These are phyloP conservation scores for Syngnathoides biaculeatus DNA, from an alignment of 2,113 vertebrate genomes.

Conservation along the genomic window DNA sequence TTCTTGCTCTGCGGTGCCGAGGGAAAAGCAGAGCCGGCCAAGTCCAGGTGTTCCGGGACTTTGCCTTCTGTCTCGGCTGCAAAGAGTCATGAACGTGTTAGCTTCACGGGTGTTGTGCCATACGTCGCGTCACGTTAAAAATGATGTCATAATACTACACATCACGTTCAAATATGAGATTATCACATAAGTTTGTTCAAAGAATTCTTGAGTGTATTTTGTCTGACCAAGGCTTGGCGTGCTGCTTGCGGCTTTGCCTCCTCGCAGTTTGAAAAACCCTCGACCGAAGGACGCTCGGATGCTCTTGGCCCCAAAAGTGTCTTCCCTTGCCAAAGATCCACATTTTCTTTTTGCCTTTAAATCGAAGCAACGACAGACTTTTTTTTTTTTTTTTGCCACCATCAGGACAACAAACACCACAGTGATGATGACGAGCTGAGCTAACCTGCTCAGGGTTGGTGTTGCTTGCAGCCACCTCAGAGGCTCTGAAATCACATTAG, in stretches of 20 bases:
- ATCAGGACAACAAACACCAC: conserved; percentile 9
- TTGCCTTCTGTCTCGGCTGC: conserved; percentile 83
- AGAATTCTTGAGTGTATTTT: not conserved
- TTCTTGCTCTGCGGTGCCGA: conserved; percentile 86
- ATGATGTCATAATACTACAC: too few species aligned
- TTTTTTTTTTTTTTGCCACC: not conserved
- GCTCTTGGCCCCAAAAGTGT: conserved; percentile 84
- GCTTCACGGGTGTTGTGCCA: too few species aligned
- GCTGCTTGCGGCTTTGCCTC: conserved; percentile 82
- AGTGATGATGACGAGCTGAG: not conserved
- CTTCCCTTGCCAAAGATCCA: conserved; percentile 45
- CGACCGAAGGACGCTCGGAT: conserved; percentile 87
- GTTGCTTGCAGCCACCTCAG: conserved; percentile 56
- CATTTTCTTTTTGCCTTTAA: conserved; percentile 33
- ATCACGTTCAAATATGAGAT: too few species aligned
- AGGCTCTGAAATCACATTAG: not conserved
- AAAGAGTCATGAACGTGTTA: not conserved
- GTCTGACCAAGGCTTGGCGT: conserved; percentile 78
- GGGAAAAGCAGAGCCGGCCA: conserved; percentile 75
- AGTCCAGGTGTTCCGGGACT: conserved; percentile 83
- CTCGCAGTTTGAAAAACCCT: conserved; percentile 91
- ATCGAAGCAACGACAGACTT: not conserved
- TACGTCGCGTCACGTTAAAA: too few species aligned
- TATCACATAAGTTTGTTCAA: not conserved
- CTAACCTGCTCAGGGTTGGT: conserved; percentile 71